Evolutionary conservation across 1,140 invertebrate genomes (phyloP), one percentile per base, ranked within the genome.

Genomic region (Goniozus legneri): DNA sequence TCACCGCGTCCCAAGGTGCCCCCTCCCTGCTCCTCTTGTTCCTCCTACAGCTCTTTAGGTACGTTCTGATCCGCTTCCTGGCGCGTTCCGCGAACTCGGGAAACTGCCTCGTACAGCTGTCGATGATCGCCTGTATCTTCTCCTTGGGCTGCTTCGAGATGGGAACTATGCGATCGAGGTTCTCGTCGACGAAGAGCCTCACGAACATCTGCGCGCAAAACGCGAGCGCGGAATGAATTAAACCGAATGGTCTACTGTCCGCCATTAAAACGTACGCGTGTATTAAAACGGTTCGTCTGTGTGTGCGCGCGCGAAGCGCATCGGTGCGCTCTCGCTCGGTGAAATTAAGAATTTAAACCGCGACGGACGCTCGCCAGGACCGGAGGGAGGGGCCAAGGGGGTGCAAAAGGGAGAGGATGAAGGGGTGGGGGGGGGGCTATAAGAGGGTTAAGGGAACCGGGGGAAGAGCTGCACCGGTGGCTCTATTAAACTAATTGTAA

Each of bases 81-180:
- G 94, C 92, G 44, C 95, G 80, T 69, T 95, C 92, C 30, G 92
- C 90, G 69, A 95, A 97, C 79, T 97, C 94, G 32, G 95, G 95
- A 71, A 97, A 97, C 76, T 97, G 95, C 58, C 94, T 80, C 46
- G 92, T 91, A 76, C 95, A 97, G 3, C 93, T 95, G 67, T 97
- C 94, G 58, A 97, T 93, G 65, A 97, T 97, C 8, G 94, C 94
- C 69, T 97, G 93, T 52, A 97, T 94, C 79, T 97, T 97, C 69
- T 97, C 94, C 71, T 97, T 97, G 3, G 95, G 94, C 75, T 97
- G 95, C 69, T 96, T 95, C 20, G 92, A 96, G 64, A 97, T 97
- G 39, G 95, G 95, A 49, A 97, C 92, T 77, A 95, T 94, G 63
- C 95, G 83, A 67, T 97, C 94, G 56, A 97, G 77, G 72, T 97